Evolutionary conservation across 2,888 invertebrate species (phyloP).

Genomic region (Thymelicus sylvestris): DNA sequence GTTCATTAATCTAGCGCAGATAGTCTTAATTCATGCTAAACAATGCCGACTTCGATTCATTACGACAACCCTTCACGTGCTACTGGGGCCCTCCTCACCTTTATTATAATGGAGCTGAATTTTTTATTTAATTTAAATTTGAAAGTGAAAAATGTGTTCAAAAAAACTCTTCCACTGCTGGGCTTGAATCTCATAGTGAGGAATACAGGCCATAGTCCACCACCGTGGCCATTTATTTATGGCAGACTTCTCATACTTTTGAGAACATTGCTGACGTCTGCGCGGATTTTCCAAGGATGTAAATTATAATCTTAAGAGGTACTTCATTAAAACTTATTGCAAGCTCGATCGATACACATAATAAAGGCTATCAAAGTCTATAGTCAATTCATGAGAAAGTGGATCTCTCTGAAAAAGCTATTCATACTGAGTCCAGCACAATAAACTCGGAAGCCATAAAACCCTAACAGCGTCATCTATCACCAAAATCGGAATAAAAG

Average conservation of each 20-base stretch:
- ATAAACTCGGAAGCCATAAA: constrained; percentile 25
- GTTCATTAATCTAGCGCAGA: constrained; percentile 70
- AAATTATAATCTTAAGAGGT: too few relatives aligned
- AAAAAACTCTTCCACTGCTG: not conserved
- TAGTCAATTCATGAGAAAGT: not conserved
- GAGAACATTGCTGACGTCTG: too few relatives aligned
- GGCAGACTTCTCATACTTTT: too few relatives aligned
- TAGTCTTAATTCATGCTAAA: constrained; percentile 77
- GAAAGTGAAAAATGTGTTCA: not conserved
- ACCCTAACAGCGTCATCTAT: constrained; percentile 52
- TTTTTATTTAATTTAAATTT: not conserved
- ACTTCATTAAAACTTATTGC: not conserved
- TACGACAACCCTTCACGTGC: constrained; percentile 58
- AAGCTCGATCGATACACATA: not conserved
- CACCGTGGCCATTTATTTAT: too few relatives aligned
- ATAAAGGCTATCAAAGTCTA: not conserved
- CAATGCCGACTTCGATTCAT: constrained; percentile 67
- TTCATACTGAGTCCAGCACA: constrained; percentile 10
- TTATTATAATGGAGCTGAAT: not conserved
- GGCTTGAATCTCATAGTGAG: too few relatives aligned
- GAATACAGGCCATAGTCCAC: too few relatives aligned
- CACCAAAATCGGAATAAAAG: constrained; percentile 68
- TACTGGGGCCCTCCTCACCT: constrained; percentile 8
- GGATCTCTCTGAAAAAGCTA: not conserved
- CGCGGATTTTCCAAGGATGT: too few relatives aligned